Evolutionary conservation across 2,113 vertebrate genomes (phyloP).

Genomic region (Hippocampus mohnikei): DNA sequence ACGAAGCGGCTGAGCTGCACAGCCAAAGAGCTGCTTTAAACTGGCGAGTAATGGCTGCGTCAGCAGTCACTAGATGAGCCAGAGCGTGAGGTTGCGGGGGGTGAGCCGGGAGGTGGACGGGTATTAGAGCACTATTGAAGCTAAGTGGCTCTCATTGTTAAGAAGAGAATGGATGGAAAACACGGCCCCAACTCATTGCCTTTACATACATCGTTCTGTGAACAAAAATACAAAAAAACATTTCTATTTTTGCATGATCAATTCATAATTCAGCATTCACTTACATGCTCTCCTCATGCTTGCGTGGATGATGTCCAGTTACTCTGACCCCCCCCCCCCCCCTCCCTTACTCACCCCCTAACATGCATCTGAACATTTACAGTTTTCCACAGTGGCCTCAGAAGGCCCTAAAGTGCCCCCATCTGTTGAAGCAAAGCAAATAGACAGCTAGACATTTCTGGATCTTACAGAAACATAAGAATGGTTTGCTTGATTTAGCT

Average conservation of each 20-base stretch:
- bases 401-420: neutral
- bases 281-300: neutral
- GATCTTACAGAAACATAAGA: constrained; percentile 33
- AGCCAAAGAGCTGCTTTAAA: constrained; percentile 55
- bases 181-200: constrained; percentile 13
- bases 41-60: constrained; percentile 57
- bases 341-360: neutral
- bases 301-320: neutral
- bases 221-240: neutral
- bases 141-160: constrained; percentile 19
- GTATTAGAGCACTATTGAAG: constrained; percentile 35
- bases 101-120: neutral
- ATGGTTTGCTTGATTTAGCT: constrained; percentile 48
- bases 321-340: neutral
- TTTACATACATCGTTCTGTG: too few relatives aligned
- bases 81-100: constrained; percentile 8
- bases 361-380: neutral
- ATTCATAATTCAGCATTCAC: neutral
- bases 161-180: constrained; percentile 19
- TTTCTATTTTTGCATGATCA: neutral
- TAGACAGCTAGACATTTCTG: neutral
- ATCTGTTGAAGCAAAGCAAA: constrained; percentile 17
- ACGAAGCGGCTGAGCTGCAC: constrained; percentile 34
- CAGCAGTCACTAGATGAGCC: constrained; percentile 68
- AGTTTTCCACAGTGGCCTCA: neutral